Evolutionary conservation across 2,113 vertebrate species (phyloP).

Genomic region (Dendrocopos noguchii): DNA sequence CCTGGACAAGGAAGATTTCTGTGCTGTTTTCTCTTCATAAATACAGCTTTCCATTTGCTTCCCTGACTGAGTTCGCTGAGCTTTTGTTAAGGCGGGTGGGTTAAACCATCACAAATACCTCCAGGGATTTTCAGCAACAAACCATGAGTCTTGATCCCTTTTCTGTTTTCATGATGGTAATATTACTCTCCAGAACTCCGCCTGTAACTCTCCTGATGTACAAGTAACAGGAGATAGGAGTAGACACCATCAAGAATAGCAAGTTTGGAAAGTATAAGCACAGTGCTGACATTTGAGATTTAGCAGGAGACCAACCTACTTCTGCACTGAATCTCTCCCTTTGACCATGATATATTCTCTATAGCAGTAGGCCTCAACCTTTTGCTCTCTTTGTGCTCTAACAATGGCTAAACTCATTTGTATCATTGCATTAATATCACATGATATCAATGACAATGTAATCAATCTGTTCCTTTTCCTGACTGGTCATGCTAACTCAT

Average conservation of each 20-base stretch:
- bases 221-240: not conserved
- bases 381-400: not conserved
- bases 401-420: not conserved
- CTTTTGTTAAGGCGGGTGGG: no score
- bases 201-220: not conserved
- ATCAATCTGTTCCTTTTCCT: constrained; percentile 7
- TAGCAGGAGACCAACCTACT: not conserved
- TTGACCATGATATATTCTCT: not conserved
- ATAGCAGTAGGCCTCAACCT: not conserved
- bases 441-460: not conserved
- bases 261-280: not conserved
- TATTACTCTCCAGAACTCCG: not conserved
- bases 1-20: no score
- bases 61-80: no score
- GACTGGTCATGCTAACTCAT: not conserved
- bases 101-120: no score
- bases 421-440: not conserved
- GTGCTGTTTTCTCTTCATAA: no score
- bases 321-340: not conserved
- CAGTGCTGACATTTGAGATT: not conserved
- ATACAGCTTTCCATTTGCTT: no score
- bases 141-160: not conserved
- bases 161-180: not conserved
- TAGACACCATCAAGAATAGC: not conserved
- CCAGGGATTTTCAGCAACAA: not conserved